A percentile compares a stretch with the other conserved stretches of the same genome.
These are phyloP conservation scores for Ctena decussata DNA, from an alignment of 2,888 invertebrate genomes.

Conservation along the genomic window DNA sequence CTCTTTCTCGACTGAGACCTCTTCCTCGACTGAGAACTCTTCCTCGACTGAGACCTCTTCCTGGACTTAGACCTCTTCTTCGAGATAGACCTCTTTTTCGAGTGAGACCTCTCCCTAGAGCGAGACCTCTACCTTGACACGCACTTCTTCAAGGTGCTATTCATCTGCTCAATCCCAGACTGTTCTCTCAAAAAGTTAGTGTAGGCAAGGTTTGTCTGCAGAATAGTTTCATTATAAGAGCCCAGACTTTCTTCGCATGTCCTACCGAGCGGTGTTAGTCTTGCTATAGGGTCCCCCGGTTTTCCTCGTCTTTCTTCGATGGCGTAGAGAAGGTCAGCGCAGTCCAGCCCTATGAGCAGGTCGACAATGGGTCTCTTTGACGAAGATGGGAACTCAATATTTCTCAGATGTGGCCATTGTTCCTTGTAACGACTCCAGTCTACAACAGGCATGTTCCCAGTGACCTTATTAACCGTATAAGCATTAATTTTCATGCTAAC, in stretches of 20 bases:
- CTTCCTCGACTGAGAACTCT: too few species aligned
- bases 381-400: slow-evolving; percentile 20
- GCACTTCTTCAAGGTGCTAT: not conserved
- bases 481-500: not conserved
- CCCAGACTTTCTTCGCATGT: slow-evolving; percentile 10
- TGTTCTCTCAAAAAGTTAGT: not conserved
- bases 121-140: too few species aligned
- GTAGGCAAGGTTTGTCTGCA: not conserved
- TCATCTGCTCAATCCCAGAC: not conserved
- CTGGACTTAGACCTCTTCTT: too few species aligned
- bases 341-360: slow-evolving; percentile 15
- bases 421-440: slow-evolving; percentile 1
- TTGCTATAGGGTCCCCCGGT: not conserved
- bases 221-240: not conserved
- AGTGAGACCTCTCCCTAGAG: too few species aligned
- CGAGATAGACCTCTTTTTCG: too few species aligned
- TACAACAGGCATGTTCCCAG: not conserved
- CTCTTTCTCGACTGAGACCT: too few species aligned
- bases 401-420: slow-evolving; percentile 13
- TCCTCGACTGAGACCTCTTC: too few species aligned
- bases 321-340: not conserved
- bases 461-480: not conserved
- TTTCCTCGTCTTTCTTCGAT: not conserved
- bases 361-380: not conserved
- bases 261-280: slow-evolving; percentile 22